Base-by-base conservation (phyloP, 2,888 invertebrate species). In the Hirtodrosophila histrioides region DNA sequence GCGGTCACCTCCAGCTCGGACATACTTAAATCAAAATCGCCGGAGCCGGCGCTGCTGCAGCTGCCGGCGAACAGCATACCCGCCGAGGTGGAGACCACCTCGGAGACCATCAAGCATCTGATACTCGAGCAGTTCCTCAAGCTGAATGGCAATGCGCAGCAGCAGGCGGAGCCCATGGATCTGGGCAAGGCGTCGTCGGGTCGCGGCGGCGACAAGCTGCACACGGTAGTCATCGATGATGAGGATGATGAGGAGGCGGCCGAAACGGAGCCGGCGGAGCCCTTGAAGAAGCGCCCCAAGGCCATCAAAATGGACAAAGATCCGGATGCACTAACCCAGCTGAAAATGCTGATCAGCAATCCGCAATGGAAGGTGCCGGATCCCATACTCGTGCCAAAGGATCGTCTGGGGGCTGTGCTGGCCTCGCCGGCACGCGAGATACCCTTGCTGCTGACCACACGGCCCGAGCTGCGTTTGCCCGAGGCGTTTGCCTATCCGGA, bases 351-450 rank as follows among this genome's bases (percentile, higher is more conserved):
- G 24, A 93, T 95, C 66, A 92, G 93, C 46, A 94, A 94, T 81
- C 93, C 94, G 6, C 94, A 94, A 72, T 93, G 95, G 86, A 94
- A 94, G 89, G 94, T 97, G 88, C 96, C 96, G 40, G 96, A 97
- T 92, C 96, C 96, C 8, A 93, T 97, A 82, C 91, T 97, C 65
- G 94, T 97, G 68, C 97, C 97, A 50, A 95, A 95, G 91, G 95
- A 95, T 84, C 94, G 94, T 81, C 91, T 97, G 46, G 94, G 94
- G 51, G 93, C 94, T 17, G 94, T 97, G 36, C 92, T 96, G 24
- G 93, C 94, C 1, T 94, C 94, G 4, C 97, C 97, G 0, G 95
- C 94, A 1, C 93, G 93, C 51, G 96, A 96, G 92, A 96, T 97
- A 67, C 96, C 96, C 0, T 93, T 95, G 50, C 92, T 97, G 43